A percentile compares a stretch with the other conserved stretches of the same genome.
Conservation (phyloP, 2,888 invertebrate genomes). For the Tipula confusa region DNA sequence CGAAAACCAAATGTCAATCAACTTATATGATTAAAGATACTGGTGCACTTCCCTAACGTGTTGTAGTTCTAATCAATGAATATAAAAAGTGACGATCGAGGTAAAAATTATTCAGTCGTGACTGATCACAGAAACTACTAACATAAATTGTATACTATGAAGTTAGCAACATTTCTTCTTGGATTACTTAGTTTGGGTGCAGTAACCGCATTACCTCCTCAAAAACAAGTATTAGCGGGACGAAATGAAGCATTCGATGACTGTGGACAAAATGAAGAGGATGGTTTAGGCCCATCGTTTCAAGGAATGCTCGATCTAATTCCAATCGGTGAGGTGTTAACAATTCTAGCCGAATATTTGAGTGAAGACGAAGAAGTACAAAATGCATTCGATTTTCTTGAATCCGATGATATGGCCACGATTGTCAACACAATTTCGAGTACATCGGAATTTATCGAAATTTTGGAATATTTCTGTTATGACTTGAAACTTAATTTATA, state of each 20-base stretch:
- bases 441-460: background rate
- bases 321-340: slow-evolving; percentile 31
- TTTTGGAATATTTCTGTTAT: slow-evolving; percentile 32
- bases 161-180: background rate
- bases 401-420: slow-evolving; percentile 32
- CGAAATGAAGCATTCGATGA: slow-evolving; percentile 6
- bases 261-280: slow-evolving; percentile 31
- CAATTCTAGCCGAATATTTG: slow-evolving; percentile 31
- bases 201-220: background rate
- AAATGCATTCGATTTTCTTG: slow-evolving; percentile 33
- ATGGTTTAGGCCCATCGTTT: slow-evolving; percentile 33
- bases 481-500: slow-evolving; percentile 33
- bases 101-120: no score
- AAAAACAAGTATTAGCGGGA: background rate
- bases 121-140: no score
- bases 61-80: no score
- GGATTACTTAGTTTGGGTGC: background rate
- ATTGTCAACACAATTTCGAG: slow-evolving; percentile 26
- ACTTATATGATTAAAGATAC: no score
- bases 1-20: no score
- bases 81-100: no score
- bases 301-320: slow-evolving; percentile 30
- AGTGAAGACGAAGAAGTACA: slow-evolving; percentile 33
- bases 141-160: no score
- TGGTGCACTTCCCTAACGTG: no score